These are phyloP conservation scores for Drosophila nr. perissopoda DNA, from an alignment of 2,888 invertebrate genomes.

Conservation along the genomic window DNA sequence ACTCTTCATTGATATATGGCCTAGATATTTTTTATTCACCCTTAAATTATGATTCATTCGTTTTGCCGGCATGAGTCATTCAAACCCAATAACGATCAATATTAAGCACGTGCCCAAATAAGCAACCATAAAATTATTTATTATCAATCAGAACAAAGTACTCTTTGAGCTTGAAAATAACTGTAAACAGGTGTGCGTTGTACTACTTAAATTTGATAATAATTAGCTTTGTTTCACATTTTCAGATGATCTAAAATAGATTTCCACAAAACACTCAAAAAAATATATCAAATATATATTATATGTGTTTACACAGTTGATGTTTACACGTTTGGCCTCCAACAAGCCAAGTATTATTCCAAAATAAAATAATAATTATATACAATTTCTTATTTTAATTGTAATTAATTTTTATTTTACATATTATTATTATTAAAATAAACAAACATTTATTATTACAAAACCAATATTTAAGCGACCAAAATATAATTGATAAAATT, in stretches of 20 bases:
- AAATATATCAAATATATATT: neutral
- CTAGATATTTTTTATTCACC: neutral
- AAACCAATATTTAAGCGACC: neutral
- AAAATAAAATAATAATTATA: neutral
- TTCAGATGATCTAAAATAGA: neutral
- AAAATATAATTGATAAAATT: neutral
- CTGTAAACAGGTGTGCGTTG: constrained; percentile 19
- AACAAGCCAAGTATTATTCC: neutral
- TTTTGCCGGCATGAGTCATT: constrained; percentile 46
- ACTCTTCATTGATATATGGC: neutral
- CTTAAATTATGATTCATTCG: constrained; percentile 14
- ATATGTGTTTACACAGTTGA: neutral
- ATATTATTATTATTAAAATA: neutral
- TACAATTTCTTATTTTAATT: neutral
- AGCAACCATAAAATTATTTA: neutral
- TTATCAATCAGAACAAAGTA: neutral
- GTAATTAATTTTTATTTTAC: neutral
- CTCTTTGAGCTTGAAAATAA: constrained; percentile 5
- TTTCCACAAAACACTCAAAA: neutral
- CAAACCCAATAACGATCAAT: neutral
- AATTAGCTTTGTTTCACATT: neutral
- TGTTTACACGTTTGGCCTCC: neutral
- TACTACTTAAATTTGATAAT: neutral
- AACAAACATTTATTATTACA: neutral
- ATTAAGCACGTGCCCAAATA: neutral